Conservation (phyloP, 2,797 vertebrate species). For the Alcedo quadribrachys region DNA sequence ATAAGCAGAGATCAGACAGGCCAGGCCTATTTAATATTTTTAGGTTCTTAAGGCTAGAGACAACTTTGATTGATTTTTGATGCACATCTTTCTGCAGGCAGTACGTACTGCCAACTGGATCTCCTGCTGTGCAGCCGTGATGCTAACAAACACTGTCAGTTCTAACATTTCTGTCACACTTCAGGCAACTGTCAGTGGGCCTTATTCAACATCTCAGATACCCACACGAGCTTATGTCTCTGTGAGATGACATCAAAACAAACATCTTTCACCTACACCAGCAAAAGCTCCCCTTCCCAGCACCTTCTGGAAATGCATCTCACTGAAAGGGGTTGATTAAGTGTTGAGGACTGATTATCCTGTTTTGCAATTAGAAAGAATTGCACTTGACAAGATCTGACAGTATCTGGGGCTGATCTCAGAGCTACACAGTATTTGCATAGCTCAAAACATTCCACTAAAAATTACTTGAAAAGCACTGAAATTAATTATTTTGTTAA, state of each 20-base stretch:
- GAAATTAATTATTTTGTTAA: not conserved
- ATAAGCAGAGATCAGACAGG: not conserved
- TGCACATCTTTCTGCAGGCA: not conserved
- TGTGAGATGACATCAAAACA: not conserved
- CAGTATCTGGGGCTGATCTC: not conserved
- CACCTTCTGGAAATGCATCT: not conserved
- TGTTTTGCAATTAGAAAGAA: not conserved
- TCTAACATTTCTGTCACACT: not conserved
- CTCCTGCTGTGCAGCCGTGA: not conserved
- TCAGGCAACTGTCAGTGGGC: not conserved
- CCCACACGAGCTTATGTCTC: not conserved
- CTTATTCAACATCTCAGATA: not conserved
- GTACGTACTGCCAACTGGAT: not conserved
- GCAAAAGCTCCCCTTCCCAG: not conserved
- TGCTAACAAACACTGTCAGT: not conserved
- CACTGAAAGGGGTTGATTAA: not conserved
- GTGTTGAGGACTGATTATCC: not conserved
- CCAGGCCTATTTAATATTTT: not conserved
- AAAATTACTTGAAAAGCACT: not conserved
- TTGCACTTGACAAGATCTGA: not conserved
- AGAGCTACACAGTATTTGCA: not conserved
- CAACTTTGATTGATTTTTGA: not conserved
- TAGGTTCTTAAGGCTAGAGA: not conserved
- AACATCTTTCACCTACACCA: not conserved
- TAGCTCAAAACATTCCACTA: not conserved